A percentile compares a stretch with the other conserved stretches of the same genome.
Evolutionary conservation across 2,797 vertebrate genomes (phyloP).

Genomic region (Molothrus aeneus): DNA sequence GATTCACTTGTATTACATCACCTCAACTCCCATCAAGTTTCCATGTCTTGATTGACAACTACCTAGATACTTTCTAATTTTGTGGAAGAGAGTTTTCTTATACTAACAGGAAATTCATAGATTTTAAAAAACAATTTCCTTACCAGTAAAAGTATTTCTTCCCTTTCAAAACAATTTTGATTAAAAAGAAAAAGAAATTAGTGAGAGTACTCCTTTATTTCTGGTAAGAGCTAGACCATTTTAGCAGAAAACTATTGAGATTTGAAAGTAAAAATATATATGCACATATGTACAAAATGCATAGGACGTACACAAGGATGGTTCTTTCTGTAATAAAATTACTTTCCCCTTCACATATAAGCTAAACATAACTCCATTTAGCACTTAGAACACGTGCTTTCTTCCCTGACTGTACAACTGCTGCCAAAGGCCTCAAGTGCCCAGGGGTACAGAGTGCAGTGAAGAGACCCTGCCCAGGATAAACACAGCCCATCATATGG

Average conservation of each 20-base stretch:
- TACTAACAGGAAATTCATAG: neutral
- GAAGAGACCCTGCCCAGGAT: neutral
- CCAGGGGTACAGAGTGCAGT: neutral
- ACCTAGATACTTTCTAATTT: neutral
- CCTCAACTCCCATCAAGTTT: neutral
- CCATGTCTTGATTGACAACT: neutral
- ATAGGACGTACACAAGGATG: neutral
- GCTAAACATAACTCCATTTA: neutral
- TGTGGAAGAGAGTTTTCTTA: neutral
- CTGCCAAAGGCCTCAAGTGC: neutral
- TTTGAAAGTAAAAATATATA: neutral
- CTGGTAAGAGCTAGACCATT: neutral
- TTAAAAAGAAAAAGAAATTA: neutral
- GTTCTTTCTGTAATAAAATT: neutral
- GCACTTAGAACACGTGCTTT: rapidly evolving
- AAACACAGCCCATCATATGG: neutral
- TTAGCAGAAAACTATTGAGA: neutral
- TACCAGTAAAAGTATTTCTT: neutral
- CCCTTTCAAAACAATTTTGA: neutral
- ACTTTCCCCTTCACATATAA: neutral
- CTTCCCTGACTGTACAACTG: neutral
- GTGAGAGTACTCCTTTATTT: neutral
- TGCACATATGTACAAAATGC: neutral
- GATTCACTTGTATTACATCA: neutral
- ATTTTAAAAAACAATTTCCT: neutral